phyloP scores from a whole-genome alignment of 2,113 vertebrate genomes.

The Caranx melampygus region DNA sequence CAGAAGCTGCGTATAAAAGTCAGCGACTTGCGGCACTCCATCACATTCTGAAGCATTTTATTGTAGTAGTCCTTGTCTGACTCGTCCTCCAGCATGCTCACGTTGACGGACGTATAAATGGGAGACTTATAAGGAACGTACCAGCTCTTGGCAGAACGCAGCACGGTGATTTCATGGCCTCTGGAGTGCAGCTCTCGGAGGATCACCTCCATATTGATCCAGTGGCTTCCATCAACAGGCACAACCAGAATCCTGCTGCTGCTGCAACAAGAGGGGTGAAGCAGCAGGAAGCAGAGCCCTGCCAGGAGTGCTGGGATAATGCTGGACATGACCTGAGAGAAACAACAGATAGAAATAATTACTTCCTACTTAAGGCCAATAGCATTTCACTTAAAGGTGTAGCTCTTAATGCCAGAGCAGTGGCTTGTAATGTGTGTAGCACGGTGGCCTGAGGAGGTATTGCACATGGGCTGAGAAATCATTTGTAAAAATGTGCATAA shows the following conservation, averaged over 20 bases:
- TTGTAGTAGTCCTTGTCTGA: conserved; percentile 55
- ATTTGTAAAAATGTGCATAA: no score
- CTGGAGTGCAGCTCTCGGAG: conserved; percentile 80
- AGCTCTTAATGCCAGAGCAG: no score
- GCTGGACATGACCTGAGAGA: conserved; percentile 52
- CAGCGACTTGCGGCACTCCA: conserved; percentile 43
- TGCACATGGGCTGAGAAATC: no score
- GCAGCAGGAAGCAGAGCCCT: conserved; percentile 50
- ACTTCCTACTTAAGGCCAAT: no score
- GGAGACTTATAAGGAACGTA: conserved; percentile 71
- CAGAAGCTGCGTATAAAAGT: conserved; percentile 62
- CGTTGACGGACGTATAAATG: conserved; percentile 58
- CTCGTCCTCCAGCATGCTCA: conserved; percentile 51
- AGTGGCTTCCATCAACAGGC: conserved; percentile 86
- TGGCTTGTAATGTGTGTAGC: no score
- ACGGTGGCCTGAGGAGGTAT: no score
- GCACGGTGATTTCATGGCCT: conserved; percentile 83
- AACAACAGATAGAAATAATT: neutral
- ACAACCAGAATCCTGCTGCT: conserved; percentile 85
- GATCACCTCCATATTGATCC: conserved; percentile 85
- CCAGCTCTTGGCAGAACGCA: conserved; percentile 78
- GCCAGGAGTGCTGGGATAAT: neutral
- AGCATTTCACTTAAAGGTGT: no score
- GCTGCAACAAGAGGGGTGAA: conserved; percentile 10
- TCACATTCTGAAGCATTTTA: conserved; percentile 45